Base-by-base conservation (phyloP, 2,888 invertebrate species). In the Drepana falcataria region DNA sequence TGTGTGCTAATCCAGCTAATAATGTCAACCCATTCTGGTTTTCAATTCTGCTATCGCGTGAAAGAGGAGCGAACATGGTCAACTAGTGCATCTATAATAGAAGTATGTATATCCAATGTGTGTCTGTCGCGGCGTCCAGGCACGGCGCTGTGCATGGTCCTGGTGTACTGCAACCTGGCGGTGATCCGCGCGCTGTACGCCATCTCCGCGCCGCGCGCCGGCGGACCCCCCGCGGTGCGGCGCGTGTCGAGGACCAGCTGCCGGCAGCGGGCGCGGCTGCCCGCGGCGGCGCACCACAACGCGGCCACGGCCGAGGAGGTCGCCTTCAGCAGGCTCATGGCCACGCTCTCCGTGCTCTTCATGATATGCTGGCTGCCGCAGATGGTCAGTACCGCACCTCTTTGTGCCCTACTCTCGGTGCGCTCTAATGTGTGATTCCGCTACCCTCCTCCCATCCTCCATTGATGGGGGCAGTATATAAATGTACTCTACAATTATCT, bases 321-420 rank as follows among this genome's bases (percentile, higher is more conserved):
- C 53, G 95, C 96, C 59, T 97, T 97, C 83, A 96, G 96, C 65
- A 93, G 95, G 68, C 92, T 97, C 48, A 97, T 97, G 97, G 95
- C 95, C 1, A 93, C 95, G 53, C 92, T 97, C 48, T 96, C 96
- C 62, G 93, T 96, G 61, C 94, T 95, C 37, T 97, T 96, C 80
- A 94, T 96, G 72, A 86, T 95, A 48, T 97, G 96, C 84, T 97
- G 97, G 97, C 92, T 96, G 87, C 97, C 97, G 35, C 96, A 96
- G 84, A 94, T 97, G 95, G 97, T 97, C 76, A 92, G 91, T 61
- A 33, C 21, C 40, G 33, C 47, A 9, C n/a, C 7, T 44, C 4
- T 3, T 37, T 37, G 2, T 37, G 4, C 2, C 2, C 37, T 2
- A 3, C 37, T n/a, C n/a, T n/a, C n/a, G n/a, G n/a, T n/a, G n/a